Evolutionary conservation across 2,888 invertebrate genomes (phyloP), one percentile per base, ranked within the genome.

Genomic region (Aporophyla lueneburgensis): DNA sequence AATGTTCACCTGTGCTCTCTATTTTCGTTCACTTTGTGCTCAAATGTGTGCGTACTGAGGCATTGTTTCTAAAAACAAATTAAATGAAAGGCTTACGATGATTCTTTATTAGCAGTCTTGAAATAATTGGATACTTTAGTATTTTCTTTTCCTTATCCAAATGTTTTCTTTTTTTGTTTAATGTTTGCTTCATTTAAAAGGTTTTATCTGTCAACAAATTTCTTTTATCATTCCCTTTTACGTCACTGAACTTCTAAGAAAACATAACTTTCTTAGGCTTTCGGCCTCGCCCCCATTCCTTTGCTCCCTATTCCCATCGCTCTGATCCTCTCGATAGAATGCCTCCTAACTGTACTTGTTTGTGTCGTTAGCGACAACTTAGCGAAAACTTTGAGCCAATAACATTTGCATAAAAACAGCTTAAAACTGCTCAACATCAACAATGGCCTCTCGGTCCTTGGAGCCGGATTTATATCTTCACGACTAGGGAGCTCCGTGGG

Each of bases 401-500:
- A 86, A 88, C 69, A 88, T 88, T 88, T 85, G 85, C 89, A 88
- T 88, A 86, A 87, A 88, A 86, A 89, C 88, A 86, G 86, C 81
- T 87, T 88, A 76, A 73, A 76, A 80, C 75, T 78, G 74, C 59
- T 77, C 49, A 77, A 83, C 80, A 84, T 74, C 62, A 76, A 88
- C 79, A 88, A 76, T 71, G 63, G 70, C 21, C 70, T n/a, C 54
- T 54, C 14, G 53, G 72, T 72, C 21, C 43, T 70, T 33, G 14
- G 54, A 67, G 54, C 53, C 67, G 68, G 71, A 62, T 71, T 80
- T 71, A 53, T 68, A 33, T 58, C 56, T 58, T 40, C 40, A 27
- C n/a, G 33, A 81, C 70, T 69, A 54, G 56, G n/a, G 24, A 33
- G 14, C 9, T 14, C 2, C 40, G 16, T 27, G 10, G 43, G n/a